A percentile compares a stretch with the other conserved stretches of the same genome.
phyloP scores from a whole-genome alignment of 2,888 invertebrate species.

The Drosophila imparisetae region DNA sequence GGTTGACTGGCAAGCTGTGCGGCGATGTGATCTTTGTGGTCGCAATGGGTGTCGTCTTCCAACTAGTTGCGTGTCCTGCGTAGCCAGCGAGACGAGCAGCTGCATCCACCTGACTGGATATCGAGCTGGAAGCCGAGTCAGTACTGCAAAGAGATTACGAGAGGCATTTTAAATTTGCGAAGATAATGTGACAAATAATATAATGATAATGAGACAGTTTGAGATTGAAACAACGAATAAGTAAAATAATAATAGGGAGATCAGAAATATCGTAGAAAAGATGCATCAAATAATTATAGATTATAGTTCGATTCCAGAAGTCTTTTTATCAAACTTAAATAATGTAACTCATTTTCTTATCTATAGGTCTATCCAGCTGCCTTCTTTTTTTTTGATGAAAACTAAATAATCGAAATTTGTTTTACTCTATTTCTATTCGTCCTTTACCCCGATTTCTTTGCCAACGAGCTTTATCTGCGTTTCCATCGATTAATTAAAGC shows the following conservation, averaged over 20 bases:
- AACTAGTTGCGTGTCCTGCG: conserved; percentile 64
- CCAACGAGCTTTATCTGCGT: neutral
- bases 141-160: conserved; percentile 80
- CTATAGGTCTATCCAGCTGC: neutral
- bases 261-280: neutral
- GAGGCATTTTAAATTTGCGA: neutral
- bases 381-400: neutral
- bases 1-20: conserved; percentile 58
- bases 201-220: neutral
- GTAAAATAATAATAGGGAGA: neutral
- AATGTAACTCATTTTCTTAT: neutral
- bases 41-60: conserved; percentile 81
- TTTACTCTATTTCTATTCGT: neutral
- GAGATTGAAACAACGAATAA: neutral
- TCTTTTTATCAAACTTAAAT: neutral
- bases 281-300: neutral
- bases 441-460: neutral
- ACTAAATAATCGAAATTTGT: neutral
- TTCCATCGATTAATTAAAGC: conserved; percentile 8
- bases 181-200: neutral
- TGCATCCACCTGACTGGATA: conserved; percentile 85
- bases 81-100: conserved; percentile 79
- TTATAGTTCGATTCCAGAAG: neutral
- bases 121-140: conserved; percentile 87
- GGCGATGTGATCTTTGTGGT: conserved; percentile 82